Evolutionary conservation across 1,140 invertebrate genomes (phyloP).

Genomic region (Scylla paramamosain): DNA sequence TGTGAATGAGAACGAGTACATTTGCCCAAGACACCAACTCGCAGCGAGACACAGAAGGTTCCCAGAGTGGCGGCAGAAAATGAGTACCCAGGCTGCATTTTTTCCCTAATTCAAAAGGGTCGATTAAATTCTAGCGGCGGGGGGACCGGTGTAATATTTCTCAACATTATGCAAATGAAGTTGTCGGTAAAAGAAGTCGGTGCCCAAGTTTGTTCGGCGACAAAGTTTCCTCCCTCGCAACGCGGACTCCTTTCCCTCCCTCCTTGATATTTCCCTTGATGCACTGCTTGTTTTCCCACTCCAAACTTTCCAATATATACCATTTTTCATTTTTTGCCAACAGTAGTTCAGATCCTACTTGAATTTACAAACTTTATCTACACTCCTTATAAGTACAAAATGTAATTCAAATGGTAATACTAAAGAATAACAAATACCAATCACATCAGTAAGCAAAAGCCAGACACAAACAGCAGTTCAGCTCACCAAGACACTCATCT

Average conservation of each 20-base stretch:
- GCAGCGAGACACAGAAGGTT: neutral
- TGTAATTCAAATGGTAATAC: too few relatives aligned
- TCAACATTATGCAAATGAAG: slow-evolving; percentile 33
- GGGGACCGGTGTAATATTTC: neutral
- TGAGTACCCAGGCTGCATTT: neutral
- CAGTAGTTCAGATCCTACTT: neutral
- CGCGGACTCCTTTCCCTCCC: neutral
- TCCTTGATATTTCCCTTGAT: slow-evolving; percentile 3
- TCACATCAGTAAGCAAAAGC: too few relatives aligned
- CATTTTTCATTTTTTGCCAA: neutral
- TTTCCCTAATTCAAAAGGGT: neutral
- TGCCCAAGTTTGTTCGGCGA: neutral
- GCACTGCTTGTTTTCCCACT: neutral
- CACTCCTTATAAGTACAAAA: too few relatives aligned
- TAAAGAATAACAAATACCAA: too few relatives aligned
- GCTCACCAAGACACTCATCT: too few relatives aligned
- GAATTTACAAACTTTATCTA: neutral
- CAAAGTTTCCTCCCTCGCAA: slow-evolving; percentile 4
- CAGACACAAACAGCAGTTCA: too few relatives aligned
- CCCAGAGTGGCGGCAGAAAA: neutral
- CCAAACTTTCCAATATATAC: neutral
- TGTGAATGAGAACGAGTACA: too few relatives aligned
- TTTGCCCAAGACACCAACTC: too few relatives aligned
- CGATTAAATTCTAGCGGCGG: neutral
- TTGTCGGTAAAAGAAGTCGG: slow-evolving; percentile 39